Conservation (phyloP, 2,113 vertebrate species). For the Ammodytes dubius region DNA sequence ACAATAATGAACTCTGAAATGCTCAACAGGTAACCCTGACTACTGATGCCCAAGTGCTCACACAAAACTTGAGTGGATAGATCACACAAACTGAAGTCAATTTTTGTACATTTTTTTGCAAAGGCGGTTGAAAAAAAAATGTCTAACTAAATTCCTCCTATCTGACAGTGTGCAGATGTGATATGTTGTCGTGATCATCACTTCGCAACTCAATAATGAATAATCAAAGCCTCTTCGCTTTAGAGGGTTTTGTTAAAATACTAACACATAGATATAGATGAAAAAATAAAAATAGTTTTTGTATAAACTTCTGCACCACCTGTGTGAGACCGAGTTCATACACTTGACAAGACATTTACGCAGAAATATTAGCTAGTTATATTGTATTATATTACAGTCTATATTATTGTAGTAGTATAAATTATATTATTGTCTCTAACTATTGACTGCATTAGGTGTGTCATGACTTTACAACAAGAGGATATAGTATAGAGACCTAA, state of each 20-base stretch:
- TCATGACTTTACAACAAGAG: background rate
- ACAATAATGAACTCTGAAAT: slow-evolving; percentile 17
- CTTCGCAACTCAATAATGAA: background rate
- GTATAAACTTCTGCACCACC: background rate
- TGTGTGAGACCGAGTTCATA: background rate
- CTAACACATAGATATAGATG: background rate
- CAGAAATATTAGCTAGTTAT: slow-evolving; percentile 20
- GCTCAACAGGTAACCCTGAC: slow-evolving; percentile 14
- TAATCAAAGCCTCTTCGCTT: background rate
- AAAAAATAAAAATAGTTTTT: background rate
- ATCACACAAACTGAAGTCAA: slow-evolving; percentile 7
- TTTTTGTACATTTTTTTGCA: no score
- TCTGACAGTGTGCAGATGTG: slow-evolving; percentile 12
- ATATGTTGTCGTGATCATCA: background rate
- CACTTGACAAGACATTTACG: slow-evolving; percentile 1
- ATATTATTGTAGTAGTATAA: no score
- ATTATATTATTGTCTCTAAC: background rate
- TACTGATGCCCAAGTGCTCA: background rate
- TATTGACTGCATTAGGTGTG: slow-evolving; percentile 26
- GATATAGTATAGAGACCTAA: background rate
- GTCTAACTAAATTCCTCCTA: background rate
- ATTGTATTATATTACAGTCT: slow-evolving; percentile 6
- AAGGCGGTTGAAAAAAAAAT: slow-evolving; percentile 18
- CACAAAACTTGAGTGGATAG: background rate
- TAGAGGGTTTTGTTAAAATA: background rate